phyloP scores from a whole-genome alignment of 2,888 invertebrate genomes.

The Lasius platythorax region DNA sequence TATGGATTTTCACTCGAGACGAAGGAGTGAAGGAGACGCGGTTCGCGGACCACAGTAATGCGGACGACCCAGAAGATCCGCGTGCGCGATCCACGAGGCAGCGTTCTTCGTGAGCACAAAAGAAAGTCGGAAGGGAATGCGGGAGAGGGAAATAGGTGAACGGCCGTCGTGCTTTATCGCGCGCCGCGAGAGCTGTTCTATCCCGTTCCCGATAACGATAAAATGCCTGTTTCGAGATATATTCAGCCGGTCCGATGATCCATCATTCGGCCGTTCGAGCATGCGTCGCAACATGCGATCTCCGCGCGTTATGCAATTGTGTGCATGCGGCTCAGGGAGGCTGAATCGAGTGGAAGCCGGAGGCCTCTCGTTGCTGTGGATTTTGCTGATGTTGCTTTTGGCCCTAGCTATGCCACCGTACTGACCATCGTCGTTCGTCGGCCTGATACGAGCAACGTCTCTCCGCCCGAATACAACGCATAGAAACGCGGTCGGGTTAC shows the following conservation, averaged over 20 bases:
- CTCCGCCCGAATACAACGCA: conserved; percentile 65
- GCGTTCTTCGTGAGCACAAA: conserved; percentile 42
- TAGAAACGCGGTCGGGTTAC: conserved; percentile 73
- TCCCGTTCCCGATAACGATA: conserved; percentile 64
- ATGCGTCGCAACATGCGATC: conserved; percentile 60
- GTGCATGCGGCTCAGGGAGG: conserved; percentile 55
- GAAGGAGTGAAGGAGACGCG: conserved; percentile 1
- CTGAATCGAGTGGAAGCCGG: conserved; percentile 63
- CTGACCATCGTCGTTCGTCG: conserved; percentile 56
- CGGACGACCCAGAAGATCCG: conserved; percentile 38
- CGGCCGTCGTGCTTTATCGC: conserved; percentile 43
- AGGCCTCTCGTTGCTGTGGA: conserved; percentile 20
- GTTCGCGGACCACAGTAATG: conserved; percentile 67
- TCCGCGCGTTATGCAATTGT: conserved; percentile 52
- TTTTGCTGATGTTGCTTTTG: conserved; percentile 55
- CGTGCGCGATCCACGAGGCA: conserved; percentile 26
- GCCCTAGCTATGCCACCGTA: conserved; percentile 22
- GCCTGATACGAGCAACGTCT: conserved; percentile 46
- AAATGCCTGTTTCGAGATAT: conserved; percentile 59
- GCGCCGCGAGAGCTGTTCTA: conserved; percentile 1
- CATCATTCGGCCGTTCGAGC: conserved; percentile 72
- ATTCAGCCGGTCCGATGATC: conserved; percentile 60
- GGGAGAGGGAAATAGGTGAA: neutral
- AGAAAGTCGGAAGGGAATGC: conserved; percentile 30
- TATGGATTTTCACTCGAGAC: conserved; percentile 77